Evolutionary conservation across 2,888 invertebrate genomes (phyloP).

Genomic region (Euplexia lucipara): DNA sequence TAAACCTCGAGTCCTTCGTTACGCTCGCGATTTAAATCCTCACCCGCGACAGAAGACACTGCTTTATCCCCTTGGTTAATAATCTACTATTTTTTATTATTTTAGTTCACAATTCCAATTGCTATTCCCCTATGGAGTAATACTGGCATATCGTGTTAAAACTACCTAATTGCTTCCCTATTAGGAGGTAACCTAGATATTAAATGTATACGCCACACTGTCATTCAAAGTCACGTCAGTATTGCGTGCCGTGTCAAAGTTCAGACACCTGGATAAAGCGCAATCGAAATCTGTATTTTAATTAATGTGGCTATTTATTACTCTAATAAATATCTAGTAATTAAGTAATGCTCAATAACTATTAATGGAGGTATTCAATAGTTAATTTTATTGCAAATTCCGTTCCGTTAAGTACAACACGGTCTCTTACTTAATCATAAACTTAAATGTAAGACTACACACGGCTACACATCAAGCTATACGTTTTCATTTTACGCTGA

Average conservation of each 20-base stretch:
- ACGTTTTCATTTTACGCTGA: no score
- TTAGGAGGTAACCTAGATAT: not conserved
- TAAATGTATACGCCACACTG: not conserved
- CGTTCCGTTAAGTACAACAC: not conserved
- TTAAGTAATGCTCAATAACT: not conserved
- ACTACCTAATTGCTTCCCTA: not conserved
- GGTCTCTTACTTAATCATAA: not conserved
- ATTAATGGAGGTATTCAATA: not conserved
- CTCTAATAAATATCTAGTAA: constrained; percentile 11
- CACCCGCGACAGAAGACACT: no score
- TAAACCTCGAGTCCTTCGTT: no score
- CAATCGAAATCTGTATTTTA: constrained; percentile 16
- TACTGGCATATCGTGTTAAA: no score
- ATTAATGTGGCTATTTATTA: constrained; percentile 20
- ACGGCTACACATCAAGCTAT: no score
- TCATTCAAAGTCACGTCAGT: constrained; percentile 8
- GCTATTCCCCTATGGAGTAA: no score
- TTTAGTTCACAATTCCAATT: no score
- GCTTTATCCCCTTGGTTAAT: no score
- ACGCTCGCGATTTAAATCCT: no score
- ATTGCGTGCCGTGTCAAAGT: constrained; percentile 37
- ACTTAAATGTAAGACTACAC: no score
- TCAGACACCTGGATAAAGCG: not conserved
- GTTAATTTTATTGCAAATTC: constrained; percentile 6
- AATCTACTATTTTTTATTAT: no score